Percentiles rank a stretch among this genome's conserved stretches.
Conservation (phyloP, 2,113 vertebrate species). For the Corapipo altera region DNA sequence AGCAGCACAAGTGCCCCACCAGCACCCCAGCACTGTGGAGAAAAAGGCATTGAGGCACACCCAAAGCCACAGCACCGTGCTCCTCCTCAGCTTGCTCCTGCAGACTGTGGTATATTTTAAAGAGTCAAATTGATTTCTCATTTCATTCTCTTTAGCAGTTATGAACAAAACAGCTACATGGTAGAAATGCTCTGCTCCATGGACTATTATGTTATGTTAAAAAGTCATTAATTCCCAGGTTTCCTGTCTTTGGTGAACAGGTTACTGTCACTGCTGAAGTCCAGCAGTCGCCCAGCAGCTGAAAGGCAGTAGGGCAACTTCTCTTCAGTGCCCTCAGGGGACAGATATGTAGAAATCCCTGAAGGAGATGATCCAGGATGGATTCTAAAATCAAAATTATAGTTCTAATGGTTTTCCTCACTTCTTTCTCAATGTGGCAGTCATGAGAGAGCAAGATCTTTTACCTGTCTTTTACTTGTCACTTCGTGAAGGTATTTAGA, state of each 20-base stretch:
- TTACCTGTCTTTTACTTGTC: no score
- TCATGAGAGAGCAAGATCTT: background rate
- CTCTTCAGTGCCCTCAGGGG: background rate
- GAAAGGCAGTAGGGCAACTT: background rate
- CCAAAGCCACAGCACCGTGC: background rate
- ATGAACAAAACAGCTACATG: constrained; percentile 3
- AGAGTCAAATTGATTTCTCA: constrained; percentile 32
- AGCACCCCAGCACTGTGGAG: background rate
- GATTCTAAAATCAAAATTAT: background rate
- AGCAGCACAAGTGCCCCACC: accelerated
- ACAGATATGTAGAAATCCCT: background rate
- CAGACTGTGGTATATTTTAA: constrained; percentile 13
- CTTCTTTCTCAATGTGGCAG: background rate
- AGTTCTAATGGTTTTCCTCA: background rate
- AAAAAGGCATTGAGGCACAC: background rate
- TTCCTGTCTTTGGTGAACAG: background rate
- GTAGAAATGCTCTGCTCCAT: background rate
- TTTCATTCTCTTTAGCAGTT: constrained; percentile 12
- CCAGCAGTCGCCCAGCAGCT: background rate
- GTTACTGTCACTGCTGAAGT: background rate
- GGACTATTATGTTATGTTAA: background rate
- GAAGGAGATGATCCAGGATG: background rate
- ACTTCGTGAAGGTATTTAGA: background rate
- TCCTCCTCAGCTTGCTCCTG: background rate
- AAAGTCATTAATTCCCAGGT: background rate